phyloP scores from a whole-genome alignment of 2,888 invertebrate species.

The Xanthorhoe designata region DNA sequence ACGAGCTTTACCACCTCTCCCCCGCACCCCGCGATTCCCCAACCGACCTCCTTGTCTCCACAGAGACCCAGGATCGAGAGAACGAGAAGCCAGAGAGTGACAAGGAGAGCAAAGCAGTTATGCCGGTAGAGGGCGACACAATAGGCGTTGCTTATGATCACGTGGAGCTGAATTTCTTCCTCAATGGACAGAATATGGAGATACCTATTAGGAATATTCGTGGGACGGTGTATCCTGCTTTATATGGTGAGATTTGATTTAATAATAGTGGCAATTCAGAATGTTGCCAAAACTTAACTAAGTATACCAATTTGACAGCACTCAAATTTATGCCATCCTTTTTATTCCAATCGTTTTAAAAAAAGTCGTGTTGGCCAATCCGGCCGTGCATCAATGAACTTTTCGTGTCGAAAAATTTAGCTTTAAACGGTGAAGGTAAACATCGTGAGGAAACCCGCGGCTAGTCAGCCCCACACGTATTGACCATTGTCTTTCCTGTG shows the following conservation, averaged over 20 bases:
- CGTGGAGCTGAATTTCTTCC: constrained; percentile 96
- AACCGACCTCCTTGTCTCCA: constrained; percentile 74
- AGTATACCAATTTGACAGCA: too few relatives aligned
- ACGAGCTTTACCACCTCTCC: constrained; percentile 89
- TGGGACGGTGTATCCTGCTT: constrained; percentile 95
- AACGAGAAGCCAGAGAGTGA: constrained; percentile 67
- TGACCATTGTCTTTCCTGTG: too few relatives aligned
- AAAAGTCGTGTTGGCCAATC: too few relatives aligned
- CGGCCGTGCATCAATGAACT: too few relatives aligned
- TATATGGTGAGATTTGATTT: constrained; percentile 90
- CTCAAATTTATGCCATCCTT: too few relatives aligned
- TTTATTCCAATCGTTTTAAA: too few relatives aligned
- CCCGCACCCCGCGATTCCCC: constrained; percentile 77
- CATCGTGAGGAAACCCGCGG: too few relatives aligned
- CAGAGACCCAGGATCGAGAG: constrained; percentile 55
- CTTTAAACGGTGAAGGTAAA: too few relatives aligned
- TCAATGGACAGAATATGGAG: constrained; percentile 96
- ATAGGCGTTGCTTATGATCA: constrained; percentile 98
- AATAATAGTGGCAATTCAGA: too few relatives aligned
- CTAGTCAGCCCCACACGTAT: too few relatives aligned
- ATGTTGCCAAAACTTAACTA: too few relatives aligned
- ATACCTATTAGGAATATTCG: constrained; percentile 94
- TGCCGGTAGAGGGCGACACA: constrained; percentile 96
- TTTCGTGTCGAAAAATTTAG: too few relatives aligned
- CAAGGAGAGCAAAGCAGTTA: constrained; percentile 64